phyloP scores from a whole-genome alignment of 2,113 vertebrate genomes.

The Diadophis punctatus region DNA sequence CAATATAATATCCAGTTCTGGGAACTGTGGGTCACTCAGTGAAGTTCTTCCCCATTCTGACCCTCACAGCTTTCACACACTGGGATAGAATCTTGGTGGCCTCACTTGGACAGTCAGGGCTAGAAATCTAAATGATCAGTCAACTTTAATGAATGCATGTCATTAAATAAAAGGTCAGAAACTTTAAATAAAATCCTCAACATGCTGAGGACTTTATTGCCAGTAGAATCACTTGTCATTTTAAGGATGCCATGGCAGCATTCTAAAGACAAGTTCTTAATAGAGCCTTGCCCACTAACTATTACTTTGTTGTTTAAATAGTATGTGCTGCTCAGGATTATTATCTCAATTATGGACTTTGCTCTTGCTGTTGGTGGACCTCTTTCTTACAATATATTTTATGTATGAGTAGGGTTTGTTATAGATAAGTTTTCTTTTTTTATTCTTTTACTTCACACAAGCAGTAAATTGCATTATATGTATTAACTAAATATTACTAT shows the following conservation, averaged over 20 bases:
- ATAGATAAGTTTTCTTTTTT: background rate
- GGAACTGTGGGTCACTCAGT: background rate
- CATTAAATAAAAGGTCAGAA: background rate
- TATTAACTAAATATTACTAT: background rate
- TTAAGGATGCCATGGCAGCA: background rate
- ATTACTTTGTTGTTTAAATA: background rate
- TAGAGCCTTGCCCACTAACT: rapidly evolving
- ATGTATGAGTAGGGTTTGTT: background rate
- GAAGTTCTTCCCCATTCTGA: background rate
- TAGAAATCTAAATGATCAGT: background rate
- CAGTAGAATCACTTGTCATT: background rate
- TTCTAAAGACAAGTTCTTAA: background rate
- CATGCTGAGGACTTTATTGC: background rate
- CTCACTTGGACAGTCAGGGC: background rate
- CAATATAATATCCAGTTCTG: background rate
- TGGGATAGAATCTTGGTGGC: background rate
- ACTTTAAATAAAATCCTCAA: background rate
- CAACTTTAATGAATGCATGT: background rate
- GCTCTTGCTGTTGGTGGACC: background rate
- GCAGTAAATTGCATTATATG: background rate
- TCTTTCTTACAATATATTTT: background rate
- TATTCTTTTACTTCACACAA: background rate
- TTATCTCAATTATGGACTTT: slow-evolving; percentile 41
- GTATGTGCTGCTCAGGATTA: rapidly evolving
- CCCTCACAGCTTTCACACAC: background rate